Base-by-base conservation (phyloP, 2,113 vertebrate species). In the Percopsis transmontana region DNA sequence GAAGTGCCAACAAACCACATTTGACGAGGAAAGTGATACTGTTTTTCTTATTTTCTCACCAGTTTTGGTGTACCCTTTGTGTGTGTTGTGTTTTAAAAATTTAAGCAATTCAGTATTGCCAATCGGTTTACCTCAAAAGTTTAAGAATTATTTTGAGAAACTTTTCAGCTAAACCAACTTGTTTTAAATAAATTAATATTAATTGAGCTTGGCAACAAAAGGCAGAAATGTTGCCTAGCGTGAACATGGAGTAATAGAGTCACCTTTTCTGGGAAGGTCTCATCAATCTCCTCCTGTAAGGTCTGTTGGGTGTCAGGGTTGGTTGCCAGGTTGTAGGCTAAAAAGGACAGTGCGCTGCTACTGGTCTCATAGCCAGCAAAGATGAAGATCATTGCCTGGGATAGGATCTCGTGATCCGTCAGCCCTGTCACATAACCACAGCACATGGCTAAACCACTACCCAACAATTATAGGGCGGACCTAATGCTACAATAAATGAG, bases 341-440 rank as follows among this genome's bases (percentile, higher is more conserved):
- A 0, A 74, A 89, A 93, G 42, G 71, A 77, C 19, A 95, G 77
- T 0, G 91, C 69, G 61, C 57, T 87, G 84, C 93, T 93, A 24
- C 74, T 93, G 42, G 93, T 92, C 72, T 94, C 93, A 59, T 94
- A 95, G 7, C 92, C 94, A 42, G 88, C 94, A 62, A 94, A 83
- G 68, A 95, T 86, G 70, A 95, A 96, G 6, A 86, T 18, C 70
- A 95, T 55, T 16, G 92, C 78, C 69, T 95, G 93, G 18, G 93
- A 86, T 38, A 92, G 76, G 68, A 95, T 87, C 83, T 95, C 93
- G 1, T 87, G 59, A 75, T 94, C 93, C 5, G 72, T 93, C 70
- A 95, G 78, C 21, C 87, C 93, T 95, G 82, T 21, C 77, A 83
- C 18, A 74, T 70, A 67, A 85, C 52, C 6, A 60, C 60, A 77